These are phyloP conservation scores for Orchesella cincta DNA, from an alignment of 1,140 invertebrate genomes.

Conservation along the genomic window DNA sequence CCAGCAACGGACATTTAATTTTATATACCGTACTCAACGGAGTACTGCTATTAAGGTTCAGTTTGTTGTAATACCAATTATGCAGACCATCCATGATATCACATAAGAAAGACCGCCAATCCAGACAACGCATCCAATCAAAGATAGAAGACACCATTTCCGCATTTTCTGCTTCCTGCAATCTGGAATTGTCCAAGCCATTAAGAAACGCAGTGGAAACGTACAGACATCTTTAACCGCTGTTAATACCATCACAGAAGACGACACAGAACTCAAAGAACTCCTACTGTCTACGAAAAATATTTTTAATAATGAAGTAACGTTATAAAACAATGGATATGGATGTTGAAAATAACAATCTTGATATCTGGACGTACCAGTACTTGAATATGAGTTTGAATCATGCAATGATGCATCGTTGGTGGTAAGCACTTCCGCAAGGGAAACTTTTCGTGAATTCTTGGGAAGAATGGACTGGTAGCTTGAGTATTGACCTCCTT, in stretches of 20 bases:
- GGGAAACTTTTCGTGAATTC: neutral
- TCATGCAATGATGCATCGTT: neutral
- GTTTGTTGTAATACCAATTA: constrained; percentile 70
- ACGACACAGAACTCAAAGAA: constrained; percentile 23
- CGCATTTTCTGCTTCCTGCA: constrained; percentile 72
- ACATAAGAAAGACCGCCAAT: constrained; percentile 83
- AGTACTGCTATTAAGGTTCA: constrained; percentile 4
- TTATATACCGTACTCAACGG: neutral
- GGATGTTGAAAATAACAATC: neutral
- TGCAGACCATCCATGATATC: constrained; percentile 89
- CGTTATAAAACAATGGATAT: neutral
- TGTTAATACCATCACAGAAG: constrained; percentile 49
- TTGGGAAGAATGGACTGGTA: neutral
- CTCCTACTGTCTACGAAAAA: constrained; percentile 12
- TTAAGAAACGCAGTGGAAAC: constrained; percentile 71
- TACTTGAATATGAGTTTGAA: neutral
- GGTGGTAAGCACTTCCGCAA: neutral
- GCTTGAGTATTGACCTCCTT: too few relatives aligned
- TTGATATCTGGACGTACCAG: neutral
- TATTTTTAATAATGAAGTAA: neutral
- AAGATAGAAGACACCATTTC: constrained; percentile 76
- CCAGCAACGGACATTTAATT: neutral
- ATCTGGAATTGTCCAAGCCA: constrained; percentile 76
- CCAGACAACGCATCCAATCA: constrained; percentile 86
- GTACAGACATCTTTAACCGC: constrained; percentile 72